These are phyloP conservation scores for Tragulus kanchil DNA, from an alignment of 2,113 vertebrate genomes.

Conservation along the genomic window DNA sequence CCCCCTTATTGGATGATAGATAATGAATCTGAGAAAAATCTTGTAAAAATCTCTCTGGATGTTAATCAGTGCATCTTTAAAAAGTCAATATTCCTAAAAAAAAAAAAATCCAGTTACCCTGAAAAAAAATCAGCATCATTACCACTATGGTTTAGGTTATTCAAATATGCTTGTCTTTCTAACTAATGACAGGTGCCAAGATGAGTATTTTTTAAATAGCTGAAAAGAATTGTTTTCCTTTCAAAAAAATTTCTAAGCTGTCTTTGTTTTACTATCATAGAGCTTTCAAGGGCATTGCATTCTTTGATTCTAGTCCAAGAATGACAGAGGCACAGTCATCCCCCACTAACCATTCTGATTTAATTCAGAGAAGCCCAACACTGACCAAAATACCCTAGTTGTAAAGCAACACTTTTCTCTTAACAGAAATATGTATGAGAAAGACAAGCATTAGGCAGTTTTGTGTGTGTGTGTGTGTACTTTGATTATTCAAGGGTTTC, in stretches of 20 bases:
- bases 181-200: background rate
- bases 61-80: background rate
- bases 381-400: background rate
- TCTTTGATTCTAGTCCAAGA: background rate
- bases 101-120: background rate
- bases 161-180: background rate
- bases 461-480: background rate
- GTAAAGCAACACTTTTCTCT: background rate
- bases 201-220: background rate
- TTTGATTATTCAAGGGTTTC: background rate
- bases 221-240: background rate
- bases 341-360: background rate
- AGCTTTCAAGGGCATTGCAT: background rate
- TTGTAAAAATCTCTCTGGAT: background rate
- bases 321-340: background rate
- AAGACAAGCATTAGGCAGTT: background rate
- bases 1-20: background rate
- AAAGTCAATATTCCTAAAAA: background rate
- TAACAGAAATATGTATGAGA: background rate
- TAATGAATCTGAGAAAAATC: conserved; percentile 6
- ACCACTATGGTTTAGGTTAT: background rate
- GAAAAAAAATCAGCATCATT: background rate
- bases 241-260: background rate
- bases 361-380: background rate
- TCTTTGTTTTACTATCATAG: background rate